phyloP scores from a whole-genome alignment of 92 coral and sea anemone species.

The Heliopora coerulea region DNA sequence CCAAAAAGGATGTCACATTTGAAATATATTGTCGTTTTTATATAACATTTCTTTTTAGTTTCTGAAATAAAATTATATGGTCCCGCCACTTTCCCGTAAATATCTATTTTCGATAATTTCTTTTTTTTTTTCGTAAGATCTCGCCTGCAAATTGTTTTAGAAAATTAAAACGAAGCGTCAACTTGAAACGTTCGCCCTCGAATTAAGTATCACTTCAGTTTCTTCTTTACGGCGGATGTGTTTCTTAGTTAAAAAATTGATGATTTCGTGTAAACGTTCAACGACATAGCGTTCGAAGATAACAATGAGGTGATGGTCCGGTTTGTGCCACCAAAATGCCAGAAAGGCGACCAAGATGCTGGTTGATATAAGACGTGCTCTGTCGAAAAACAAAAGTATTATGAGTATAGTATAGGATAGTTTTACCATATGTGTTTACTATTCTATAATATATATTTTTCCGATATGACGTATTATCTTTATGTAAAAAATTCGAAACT shows the following conservation, averaged over 20 bases:
- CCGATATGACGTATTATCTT: no score
- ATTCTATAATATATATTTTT: no score
- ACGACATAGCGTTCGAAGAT: constrained; percentile 1
- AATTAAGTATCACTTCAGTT: no score
- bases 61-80: no score
- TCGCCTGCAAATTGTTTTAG: not conserved
- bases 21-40: no score
- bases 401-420: no score
- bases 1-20: no score
- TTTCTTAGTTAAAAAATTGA: not conserved
- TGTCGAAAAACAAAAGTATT: not conserved
- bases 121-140: not conserved
- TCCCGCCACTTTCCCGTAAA: no score
- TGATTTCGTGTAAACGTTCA: not conserved
- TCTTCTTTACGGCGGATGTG: not conserved
- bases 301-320: not conserved
- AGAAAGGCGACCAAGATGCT: constrained; percentile 4
- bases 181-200: no score
- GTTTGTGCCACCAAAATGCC: constrained; percentile 30
- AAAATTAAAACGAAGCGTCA: not conserved
- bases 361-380: not conserved
- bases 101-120: not conserved
- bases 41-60: no score
- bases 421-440: no score
- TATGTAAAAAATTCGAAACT: no score